These are phyloP conservation scores for Sitta europaea DNA, from an alignment of 2,113 vertebrate species.

Conservation along the genomic window DNA sequence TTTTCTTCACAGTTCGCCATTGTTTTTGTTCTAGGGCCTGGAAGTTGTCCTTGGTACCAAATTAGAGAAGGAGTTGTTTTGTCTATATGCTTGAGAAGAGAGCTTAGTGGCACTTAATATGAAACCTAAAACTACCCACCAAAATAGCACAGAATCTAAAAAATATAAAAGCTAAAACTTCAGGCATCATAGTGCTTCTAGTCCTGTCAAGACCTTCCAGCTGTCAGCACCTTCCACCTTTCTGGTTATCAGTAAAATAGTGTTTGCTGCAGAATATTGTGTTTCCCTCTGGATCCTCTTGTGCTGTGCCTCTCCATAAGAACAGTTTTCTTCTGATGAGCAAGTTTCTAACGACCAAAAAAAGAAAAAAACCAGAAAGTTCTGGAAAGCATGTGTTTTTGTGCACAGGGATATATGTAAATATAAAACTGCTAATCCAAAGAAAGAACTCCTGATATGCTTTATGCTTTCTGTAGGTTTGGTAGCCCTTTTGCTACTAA, in stretches of 20 bases:
- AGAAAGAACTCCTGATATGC: not conserved
- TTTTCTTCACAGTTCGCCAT: too few species aligned
- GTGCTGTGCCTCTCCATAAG: not conserved
- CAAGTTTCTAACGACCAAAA: not conserved
- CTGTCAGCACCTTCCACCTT: not conserved
- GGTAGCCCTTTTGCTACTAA: not conserved
- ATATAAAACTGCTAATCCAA: not conserved
- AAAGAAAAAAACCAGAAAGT: not conserved
- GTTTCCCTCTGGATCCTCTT: not conserved
- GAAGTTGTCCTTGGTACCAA: too few species aligned
- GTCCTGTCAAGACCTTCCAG: not conserved
- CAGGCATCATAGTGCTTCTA: too few species aligned
- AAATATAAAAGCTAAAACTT: too few species aligned
- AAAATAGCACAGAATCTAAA: too few species aligned
- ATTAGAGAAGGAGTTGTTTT: too few species aligned
- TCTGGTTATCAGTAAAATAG: not conserved
- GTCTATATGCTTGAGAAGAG: too few species aligned
- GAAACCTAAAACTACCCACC: too few species aligned
- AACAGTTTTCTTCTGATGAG: not conserved
- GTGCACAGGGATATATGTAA: not conserved
- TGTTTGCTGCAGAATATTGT: not conserved
- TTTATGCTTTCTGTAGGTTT: not conserved
- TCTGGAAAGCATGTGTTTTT: not conserved
- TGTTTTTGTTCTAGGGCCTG: too few species aligned
- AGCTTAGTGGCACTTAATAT: too few species aligned